These are phyloP conservation scores for Seira musarum DNA, from an alignment of 2,888 invertebrate species.

Conservation along the genomic window DNA sequence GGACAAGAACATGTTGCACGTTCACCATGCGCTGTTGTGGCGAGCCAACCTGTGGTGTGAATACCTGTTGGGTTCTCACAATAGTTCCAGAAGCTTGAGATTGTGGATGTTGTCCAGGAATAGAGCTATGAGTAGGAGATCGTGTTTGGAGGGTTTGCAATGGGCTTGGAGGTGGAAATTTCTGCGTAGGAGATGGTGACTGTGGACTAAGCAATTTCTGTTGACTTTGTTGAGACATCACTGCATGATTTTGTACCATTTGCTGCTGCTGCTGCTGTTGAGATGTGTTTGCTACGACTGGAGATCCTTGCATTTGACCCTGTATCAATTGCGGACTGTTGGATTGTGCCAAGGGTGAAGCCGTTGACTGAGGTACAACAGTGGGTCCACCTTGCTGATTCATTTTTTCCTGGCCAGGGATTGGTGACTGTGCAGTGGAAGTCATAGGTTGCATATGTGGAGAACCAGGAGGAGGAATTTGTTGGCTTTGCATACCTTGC, in stretches of 20 bases:
- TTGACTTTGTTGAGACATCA: slow-evolving; percentile 32
- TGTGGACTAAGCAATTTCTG: slow-evolving; percentile 56
- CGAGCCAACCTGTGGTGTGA: slow-evolving; percentile 65
- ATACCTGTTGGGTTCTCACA: slow-evolving; percentile 67
- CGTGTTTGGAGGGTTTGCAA: slow-evolving; percentile 54
- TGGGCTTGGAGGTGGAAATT: slow-evolving; percentile 59
- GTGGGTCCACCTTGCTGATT: slow-evolving; percentile 38
- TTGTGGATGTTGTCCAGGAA: slow-evolving; percentile 59
- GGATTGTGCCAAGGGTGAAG: slow-evolving; percentile 31
- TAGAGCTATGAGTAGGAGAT: slow-evolving; percentile 58
- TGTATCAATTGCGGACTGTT: slow-evolving; percentile 33
- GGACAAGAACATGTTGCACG: slow-evolving; percentile 68
- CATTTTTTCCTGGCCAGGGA: slow-evolving; percentile 32
- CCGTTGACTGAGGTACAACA: slow-evolving; percentile 29
- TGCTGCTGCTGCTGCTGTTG: slow-evolving; percentile 33
- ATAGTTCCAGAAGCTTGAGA: slow-evolving; percentile 50
- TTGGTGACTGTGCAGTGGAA: slow-evolving; percentile 29
- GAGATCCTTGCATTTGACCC: slow-evolving; percentile 42
- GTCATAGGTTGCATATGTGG: slow-evolving; percentile 18
- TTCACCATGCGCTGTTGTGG: slow-evolving; percentile 56
- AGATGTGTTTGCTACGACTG: slow-evolving; percentile 15
- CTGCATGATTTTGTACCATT: slow-evolving; percentile 25
- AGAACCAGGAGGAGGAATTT: slow-evolving; percentile 10
- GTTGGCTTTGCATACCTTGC: slow-evolving; percentile 26
- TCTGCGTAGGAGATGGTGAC: slow-evolving; percentile 50